These are phyloP conservation scores for Odocoileus virginianus DNA, from an alignment of 2,113 vertebrate species.

Conservation along the genomic window DNA sequence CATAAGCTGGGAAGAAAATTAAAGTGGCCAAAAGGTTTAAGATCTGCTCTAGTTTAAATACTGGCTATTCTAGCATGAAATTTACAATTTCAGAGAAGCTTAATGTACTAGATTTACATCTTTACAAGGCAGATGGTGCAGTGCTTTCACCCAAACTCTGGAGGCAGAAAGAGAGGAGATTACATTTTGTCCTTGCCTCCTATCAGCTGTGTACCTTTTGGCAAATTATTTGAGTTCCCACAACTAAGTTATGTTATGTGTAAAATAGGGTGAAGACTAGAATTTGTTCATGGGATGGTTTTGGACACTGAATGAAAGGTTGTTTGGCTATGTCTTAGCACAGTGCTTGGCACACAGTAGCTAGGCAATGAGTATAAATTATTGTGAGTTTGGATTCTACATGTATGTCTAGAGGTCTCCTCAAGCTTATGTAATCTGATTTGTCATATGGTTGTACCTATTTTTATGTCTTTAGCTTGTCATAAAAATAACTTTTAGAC, in stretches of 20 bases:
- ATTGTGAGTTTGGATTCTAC: neutral
- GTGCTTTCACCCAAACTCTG: neutral
- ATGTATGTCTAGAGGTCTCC: neutral
- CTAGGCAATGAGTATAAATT: neutral
- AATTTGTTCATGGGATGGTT: neutral
- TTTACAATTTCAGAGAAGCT: neutral
- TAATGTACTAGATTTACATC: neutral
- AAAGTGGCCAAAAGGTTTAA: neutral
- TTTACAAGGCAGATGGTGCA: neutral
- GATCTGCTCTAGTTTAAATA: neutral
- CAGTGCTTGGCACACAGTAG: neutral
- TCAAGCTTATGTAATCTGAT: neutral
- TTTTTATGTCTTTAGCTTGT: constrained; percentile 13
- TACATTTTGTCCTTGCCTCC: neutral
- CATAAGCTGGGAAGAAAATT: neutral
- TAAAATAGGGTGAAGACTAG: neutral
- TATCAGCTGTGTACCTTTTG: neutral
- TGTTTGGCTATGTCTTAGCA: neutral
- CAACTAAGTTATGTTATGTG: neutral
- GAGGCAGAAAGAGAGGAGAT: neutral
- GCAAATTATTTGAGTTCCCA: neutral
- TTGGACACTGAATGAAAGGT: neutral
- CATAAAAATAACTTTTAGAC: constrained; percentile 32
- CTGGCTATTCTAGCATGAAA: neutral
- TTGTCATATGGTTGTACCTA: neutral